Base-by-base conservation (phyloP, 2,888 invertebrate genomes). In the Carcina quercana region DNA sequence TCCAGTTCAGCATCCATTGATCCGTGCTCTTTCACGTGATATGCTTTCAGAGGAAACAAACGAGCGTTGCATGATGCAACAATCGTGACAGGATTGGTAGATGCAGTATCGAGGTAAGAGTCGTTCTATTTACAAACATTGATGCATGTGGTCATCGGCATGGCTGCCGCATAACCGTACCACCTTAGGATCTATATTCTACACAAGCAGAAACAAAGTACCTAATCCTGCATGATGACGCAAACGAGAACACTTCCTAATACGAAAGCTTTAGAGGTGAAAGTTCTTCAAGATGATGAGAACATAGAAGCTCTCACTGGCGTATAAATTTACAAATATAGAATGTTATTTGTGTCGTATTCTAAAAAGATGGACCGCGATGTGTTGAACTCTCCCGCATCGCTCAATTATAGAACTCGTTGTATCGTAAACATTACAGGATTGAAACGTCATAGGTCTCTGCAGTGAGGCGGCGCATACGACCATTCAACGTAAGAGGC, bases 291-390 rank as follows among this genome's bases (percentile, higher is more conserved):
- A 20, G 6, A 38, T 29, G 32, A 37, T 39, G 43, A 45, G 52
- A 56, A 52, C 53, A 62, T 68, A 67, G 65, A 56, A 52, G 61
- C 70, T 69, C 62, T 70, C 63, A 55, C 65, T 67, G 69, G 73
- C 61, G 74, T 78, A 75, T 76, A 76, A 74, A 79, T 75, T 71
- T 75, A 65, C 80, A 75, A 82, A 82, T 79, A 79, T 83, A 83
- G 82, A 82, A 80, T 69, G 80, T 80, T 83, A 83, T 83, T 83
- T 80, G 79, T 80, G 82, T 82, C 73, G 76, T 78, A 78, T 80
- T 82, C 82, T 82, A 83, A 82, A 83, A 83, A 82, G 82, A 82
- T 83, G 79, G 73, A 79, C 79, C 68, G 76, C 73, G 78, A 78
- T 82, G 78, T 78, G 76, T 78, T 76, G 73, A 80, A 74, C 79